These are phyloP conservation scores for Bombylius discolor DNA, from an alignment of 2,888 invertebrate species.

Conservation along the genomic window DNA sequence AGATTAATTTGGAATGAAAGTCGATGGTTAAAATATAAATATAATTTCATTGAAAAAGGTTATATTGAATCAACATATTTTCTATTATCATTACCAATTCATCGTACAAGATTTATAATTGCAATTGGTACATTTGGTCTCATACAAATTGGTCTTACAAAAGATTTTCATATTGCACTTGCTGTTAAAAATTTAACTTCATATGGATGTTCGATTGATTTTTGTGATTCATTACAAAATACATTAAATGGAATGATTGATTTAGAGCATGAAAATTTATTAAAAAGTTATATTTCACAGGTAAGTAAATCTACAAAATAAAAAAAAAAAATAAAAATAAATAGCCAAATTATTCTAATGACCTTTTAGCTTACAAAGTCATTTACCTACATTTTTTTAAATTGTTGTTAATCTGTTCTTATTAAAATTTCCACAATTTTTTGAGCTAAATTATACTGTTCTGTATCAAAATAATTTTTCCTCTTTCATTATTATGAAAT, in stretches of 20 bases:
- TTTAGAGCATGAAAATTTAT: conserved; percentile 6
- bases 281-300: conserved; percentile 2
- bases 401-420: not conserved
- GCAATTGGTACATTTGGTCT: conserved; percentile 28
- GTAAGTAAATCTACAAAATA: not conserved
- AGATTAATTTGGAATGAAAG: not conserved
- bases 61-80: conserved; percentile 5
- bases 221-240: conserved; percentile 15
- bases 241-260: conserved; percentile 5
- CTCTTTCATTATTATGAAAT: too few species aligned
- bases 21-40: conserved; percentile 6
- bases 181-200: conserved; percentile 21
- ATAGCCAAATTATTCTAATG: too few species aligned
- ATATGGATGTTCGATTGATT: not conserved
- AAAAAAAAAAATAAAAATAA: too few species aligned
- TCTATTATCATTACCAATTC: conserved; percentile 6
- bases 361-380: too few species aligned
- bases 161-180: conserved; percentile 21
- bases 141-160: conserved; percentile 29
- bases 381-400: too few species aligned
- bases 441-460: too few species aligned
- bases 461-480: too few species aligned
- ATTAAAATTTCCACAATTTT: too few species aligned
- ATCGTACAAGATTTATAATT: conserved; percentile 8
- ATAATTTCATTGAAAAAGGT: conserved; percentile 8